Conservation (phyloP, 2,797 vertebrate species). For the Anguilla obscura region DNA sequence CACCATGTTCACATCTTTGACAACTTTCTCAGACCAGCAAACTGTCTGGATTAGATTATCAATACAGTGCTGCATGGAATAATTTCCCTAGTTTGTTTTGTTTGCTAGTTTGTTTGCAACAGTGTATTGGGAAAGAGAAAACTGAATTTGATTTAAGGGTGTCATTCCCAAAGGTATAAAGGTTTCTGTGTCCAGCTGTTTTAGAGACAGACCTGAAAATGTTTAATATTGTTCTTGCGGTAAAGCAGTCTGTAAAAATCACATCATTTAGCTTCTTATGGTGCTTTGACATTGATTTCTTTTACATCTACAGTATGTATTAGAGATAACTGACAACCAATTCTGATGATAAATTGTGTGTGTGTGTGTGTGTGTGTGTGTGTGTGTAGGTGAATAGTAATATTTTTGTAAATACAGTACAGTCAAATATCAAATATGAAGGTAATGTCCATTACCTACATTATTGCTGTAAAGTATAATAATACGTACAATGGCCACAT, state of each 20-base stretch:
- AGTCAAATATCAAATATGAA: neutral
- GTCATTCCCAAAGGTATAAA: conserved; percentile 56
- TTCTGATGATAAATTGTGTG: too few relatives aligned
- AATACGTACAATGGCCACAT: neutral
- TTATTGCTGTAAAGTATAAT: neutral
- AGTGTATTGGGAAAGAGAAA: neutral
- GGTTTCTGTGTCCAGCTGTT: conserved; percentile 68
- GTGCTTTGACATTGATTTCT: conserved; percentile 27
- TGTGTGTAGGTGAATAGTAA: neutral
- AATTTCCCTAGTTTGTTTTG: conserved; percentile 9
- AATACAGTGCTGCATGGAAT: neutral
- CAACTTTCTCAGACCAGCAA: neutral
- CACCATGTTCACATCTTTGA: neutral
- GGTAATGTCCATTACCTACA: neutral
- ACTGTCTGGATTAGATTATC: neutral
- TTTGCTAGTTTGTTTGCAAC: conserved; percentile 5
- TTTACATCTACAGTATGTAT: neutral
- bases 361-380: neutral
- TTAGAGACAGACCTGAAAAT: conserved; percentile 49
- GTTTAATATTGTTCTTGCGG: conserved; percentile 50
- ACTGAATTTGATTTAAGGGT: conserved; percentile 55
- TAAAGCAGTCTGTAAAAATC: conserved; percentile 60
- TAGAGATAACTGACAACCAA: neutral
- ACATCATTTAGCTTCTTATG: conserved; percentile 68
- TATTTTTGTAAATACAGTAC: neutral